Percentiles rank a stretch among this genome's conserved stretches.
phyloP scores from a whole-genome alignment of 2,113 vertebrate genomes.

The Cottus gobio region DNA sequence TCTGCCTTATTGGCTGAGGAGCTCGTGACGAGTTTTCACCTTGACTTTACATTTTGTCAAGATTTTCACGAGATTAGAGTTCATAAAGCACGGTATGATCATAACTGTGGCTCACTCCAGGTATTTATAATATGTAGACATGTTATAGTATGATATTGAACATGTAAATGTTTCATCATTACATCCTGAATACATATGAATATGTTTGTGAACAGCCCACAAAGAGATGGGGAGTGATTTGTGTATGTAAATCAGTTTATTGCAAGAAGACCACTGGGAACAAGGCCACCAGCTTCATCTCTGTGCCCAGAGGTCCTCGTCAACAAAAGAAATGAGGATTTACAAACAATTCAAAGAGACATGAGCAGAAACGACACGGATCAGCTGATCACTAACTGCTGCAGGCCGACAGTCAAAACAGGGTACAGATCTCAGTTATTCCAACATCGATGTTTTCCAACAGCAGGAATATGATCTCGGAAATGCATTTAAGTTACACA shows the following conservation, averaged over 20 bases:
- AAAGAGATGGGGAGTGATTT: background rate
- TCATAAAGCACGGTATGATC: background rate
- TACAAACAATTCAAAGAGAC: conserved; percentile 72
- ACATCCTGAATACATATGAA: background rate
- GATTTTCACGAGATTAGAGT: background rate
- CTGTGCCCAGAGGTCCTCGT: conserved; percentile 60
- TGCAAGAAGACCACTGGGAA: conserved; percentile 69
- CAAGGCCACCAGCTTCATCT: conserved; percentile 16
- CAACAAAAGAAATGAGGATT: conserved; percentile 65
- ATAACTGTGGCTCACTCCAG: background rate
- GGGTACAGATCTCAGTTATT: conserved; percentile 57
- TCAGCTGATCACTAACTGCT: conserved; percentile 60
- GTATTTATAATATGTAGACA: background rate
- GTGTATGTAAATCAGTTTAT: conserved; percentile 78
- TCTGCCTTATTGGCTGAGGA: conserved; percentile 9
- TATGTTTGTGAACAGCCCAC: background rate
- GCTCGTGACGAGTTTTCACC: background rate
- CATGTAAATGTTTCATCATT: background rate
- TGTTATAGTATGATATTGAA: background rate
- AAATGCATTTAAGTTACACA: conserved; percentile 73
- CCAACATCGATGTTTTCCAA: conserved; percentile 52
- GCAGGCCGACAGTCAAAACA: conserved; percentile 69
- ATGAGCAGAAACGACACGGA: conserved; percentile 65
- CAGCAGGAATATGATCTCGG: conserved; percentile 34
- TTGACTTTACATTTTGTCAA: background rate